Evolutionary conservation across 2,113 vertebrate genomes (phyloP).

Genomic region (Chlorodrepanis virens): DNA sequence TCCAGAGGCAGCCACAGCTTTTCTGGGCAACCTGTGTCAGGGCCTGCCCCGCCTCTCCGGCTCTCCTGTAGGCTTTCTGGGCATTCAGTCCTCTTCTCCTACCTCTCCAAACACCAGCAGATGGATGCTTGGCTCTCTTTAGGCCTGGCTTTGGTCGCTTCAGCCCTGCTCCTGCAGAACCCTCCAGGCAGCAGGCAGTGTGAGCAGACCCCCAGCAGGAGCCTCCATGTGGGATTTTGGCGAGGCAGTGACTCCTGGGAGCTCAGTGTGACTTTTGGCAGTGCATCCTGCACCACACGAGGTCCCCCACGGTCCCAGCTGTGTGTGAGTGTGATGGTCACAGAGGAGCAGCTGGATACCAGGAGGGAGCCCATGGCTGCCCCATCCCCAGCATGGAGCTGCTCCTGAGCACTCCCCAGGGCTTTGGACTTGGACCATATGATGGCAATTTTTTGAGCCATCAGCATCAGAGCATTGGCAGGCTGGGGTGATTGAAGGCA

Average conservation of each 20-base stretch:
- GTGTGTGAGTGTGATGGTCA: neutral
- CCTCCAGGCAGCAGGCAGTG: fast-evolving
- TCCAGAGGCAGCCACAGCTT: neutral
- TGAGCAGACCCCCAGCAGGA: neutral
- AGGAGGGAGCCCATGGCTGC: neutral
- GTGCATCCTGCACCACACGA: no score
- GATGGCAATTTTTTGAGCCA: neutral
- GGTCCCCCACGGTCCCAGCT: neutral
- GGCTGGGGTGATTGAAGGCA: neutral
- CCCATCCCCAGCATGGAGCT: neutral
- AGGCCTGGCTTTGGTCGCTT: neutral
- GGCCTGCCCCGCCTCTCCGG: neutral
- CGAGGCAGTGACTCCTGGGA: neutral
- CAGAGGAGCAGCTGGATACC: neutral
- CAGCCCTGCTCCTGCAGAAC: neutral
- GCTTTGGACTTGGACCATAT: neutral
- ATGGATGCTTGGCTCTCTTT: neutral
- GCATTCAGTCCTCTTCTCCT: neutral
- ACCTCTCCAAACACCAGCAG: neutral
- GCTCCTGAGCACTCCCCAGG: neutral
- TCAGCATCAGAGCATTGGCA: neutral
- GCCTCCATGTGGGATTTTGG: neutral
- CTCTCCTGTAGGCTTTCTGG: neutral
- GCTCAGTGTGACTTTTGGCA: neutral
- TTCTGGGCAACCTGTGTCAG: neutral